Evolutionary conservation across 2,113 vertebrate species (phyloP), one percentile per base, ranked within the genome.

Genomic region (Jacana jacana): DNA sequence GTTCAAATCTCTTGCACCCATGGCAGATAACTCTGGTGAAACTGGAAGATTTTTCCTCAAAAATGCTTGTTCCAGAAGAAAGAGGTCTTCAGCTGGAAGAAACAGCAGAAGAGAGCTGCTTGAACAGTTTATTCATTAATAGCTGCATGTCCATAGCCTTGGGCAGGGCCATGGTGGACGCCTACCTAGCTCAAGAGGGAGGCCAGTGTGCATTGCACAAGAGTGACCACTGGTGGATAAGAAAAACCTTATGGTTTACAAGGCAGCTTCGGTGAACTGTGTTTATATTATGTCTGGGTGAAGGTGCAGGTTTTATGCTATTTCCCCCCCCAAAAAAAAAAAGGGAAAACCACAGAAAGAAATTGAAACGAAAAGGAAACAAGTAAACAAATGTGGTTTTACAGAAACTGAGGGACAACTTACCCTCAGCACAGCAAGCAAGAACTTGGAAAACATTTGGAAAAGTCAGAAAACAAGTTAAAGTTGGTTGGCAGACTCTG

Each of bases 401-500:
- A 64, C 81, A 96, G 72, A 96, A 96, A 83, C 90, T 49, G 80
- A 89, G 85, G 96, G 95, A 95, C 81, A 96, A 76, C 93, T 96
- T 92, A 96, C 89, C 94, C 81, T 95, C 88, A 85, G 81, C 75
- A 66, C 66, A 82, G 86, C 72, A 88, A 93, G 88, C 23, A 78
- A 89, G 93, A 96, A 94, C 94, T 97, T 95, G 91, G 92, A 89
- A 96, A 94, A 96, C 75, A 91, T 95, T 96, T 93, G 94, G 92
- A 95, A 97, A 97, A 97, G 94, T 91, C 88, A 96, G 91, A 88
- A 96, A 97, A 97, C 96, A 96, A 97, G 95, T 96, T 96, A 96
- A 97, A 97, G 92, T 95, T 96, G 92, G 93, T 96, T 96, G 95
- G 92, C 93, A 95, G 90, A 92, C 94, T 93, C 93, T 86, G 96